A percentile compares a stretch with the other conserved stretches of the same genome.
Evolutionary conservation across 2,888 invertebrate genomes (phyloP).

Genomic region (Oxystoma pomonae): DNA sequence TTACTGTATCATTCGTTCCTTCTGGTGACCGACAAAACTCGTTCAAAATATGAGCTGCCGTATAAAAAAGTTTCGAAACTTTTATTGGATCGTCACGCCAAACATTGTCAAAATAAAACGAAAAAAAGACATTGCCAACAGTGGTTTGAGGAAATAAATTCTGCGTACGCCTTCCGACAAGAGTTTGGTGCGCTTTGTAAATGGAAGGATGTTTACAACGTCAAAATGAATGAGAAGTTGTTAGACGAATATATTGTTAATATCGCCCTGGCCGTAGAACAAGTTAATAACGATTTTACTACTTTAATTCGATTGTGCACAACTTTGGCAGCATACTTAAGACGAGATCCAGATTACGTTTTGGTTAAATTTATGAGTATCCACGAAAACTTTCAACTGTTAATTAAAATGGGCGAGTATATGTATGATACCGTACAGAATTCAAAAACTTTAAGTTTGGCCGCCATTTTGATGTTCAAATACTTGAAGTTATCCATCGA

Average conservation of each 20-base stretch:
- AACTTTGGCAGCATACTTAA: neutral
- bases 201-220: neutral
- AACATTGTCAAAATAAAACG: neutral
- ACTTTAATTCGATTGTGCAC: neutral
- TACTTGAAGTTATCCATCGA: slow-evolving; percentile 6
- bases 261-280: neutral
- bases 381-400: slow-evolving; percentile 6
- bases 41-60: neutral
- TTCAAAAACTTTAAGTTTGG: slow-evolving; percentile 10
- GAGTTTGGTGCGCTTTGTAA: neutral
- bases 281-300: neutral
- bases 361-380: slow-evolving; percentile 8
- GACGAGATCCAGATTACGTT: slow-evolving; percentile 3
- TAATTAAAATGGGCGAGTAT: slow-evolving; percentile 12
- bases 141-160: neutral
- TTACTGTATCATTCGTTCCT: neutral
- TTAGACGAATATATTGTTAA: neutral
- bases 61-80: neutral
- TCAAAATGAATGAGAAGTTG: neutral
- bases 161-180: neutral
- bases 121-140: neutral
- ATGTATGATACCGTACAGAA: slow-evolving; percentile 6
- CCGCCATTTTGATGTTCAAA: slow-evolving; percentile 12
- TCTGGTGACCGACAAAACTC: neutral
- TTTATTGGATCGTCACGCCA: neutral